These are phyloP conservation scores for Porites rus DNA, from an alignment of 92 coral and sea anemone genomes.

Conservation along the genomic window DNA sequence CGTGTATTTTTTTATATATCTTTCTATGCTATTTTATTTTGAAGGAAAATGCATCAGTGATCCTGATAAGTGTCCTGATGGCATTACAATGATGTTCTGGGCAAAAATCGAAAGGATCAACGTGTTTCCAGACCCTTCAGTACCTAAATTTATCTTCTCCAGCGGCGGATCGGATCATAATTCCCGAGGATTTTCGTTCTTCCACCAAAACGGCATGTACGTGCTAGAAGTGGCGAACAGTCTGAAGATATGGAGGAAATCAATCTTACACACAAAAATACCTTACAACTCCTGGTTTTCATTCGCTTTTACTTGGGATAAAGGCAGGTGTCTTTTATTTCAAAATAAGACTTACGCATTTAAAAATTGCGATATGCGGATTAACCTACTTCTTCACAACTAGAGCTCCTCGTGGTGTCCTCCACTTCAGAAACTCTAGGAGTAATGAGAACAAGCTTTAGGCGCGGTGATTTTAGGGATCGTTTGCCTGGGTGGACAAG, in stretches of 20 bases:
- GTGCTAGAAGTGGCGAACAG: conserved; percentile 13
- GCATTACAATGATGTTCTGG: conserved; percentile 48
- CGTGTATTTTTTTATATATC: background rate
- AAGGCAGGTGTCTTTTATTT: background rate
- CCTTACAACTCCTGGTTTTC: conserved; percentile 38
- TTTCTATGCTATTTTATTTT: background rate
- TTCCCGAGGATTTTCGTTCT: conserved; percentile 40
- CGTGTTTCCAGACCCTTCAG: background rate
- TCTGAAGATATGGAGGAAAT: conserved; percentile 16
- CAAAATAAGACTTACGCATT: too few relatives aligned
- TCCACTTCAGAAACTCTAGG: too few relatives aligned
- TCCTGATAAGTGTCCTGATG: conserved; percentile 15
- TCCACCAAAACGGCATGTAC: background rate
- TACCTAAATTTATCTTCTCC: conserved; percentile 31
- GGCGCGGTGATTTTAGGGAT: too few relatives aligned
- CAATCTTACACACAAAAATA: background rate
- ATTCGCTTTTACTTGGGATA: conserved; percentile 38
- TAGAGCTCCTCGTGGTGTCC: too few relatives aligned
- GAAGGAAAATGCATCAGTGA: conserved; percentile 32
- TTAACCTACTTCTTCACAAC: too few relatives aligned
- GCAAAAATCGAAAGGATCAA: conserved; percentile 10
- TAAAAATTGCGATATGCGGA: too few relatives aligned
- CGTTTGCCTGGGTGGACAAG: too few relatives aligned
- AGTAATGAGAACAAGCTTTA: too few relatives aligned
- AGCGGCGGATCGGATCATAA: conserved; percentile 33